A percentile compares a stretch with the other conserved stretches of the same genome.
Evolutionary conservation across 2,797 vertebrate species (phyloP).

Genomic region (Chaetodon trifasciatus): DNA sequence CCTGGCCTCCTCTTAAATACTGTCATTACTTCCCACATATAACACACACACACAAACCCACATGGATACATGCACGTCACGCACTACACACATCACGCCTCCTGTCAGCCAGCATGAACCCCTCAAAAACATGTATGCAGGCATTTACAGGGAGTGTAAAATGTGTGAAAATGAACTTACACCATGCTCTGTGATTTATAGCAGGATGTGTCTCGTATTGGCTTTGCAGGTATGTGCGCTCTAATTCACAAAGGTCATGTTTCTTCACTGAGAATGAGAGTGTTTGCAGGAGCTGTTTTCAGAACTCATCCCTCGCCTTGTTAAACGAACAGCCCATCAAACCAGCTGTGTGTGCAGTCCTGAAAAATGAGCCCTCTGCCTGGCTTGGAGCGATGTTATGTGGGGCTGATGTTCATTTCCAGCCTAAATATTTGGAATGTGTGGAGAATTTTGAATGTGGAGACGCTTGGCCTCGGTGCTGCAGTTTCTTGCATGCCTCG

Average conservation of each 20-base stretch:
- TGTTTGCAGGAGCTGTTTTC: slow-evolving; percentile 30
- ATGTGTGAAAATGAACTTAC: slow-evolving; percentile 6
- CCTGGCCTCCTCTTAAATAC: slow-evolving; percentile 1
- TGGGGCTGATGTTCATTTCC: slow-evolving; percentile 40
- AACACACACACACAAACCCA: not conserved
- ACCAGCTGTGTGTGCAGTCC: slow-evolving; percentile 29
- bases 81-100: not conserved
- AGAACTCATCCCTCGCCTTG: not conserved
- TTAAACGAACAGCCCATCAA: not conserved
- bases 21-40: not conserved
- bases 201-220: slow-evolving; percentile 10
- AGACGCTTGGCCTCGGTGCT: slow-evolving; percentile 13
- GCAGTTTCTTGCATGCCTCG: slow-evolving; percentile 15
- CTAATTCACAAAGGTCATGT: slow-evolving; percentile 32
- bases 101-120: not conserved
- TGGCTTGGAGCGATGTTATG: slow-evolving; percentile 10
- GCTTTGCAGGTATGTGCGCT: slow-evolving; percentile 16
- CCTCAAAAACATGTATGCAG: not conserved
- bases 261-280: slow-evolving; percentile 24
- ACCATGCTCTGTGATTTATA: slow-evolving; percentile 32
- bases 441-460: slow-evolving; percentile 55
- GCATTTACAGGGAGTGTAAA: slow-evolving; percentile 18
- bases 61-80: not conserved
- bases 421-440: slow-evolving; percentile 55
- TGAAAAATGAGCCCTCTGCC: slow-evolving; percentile 23